phyloP scores from a whole-genome alignment of 1,140 invertebrate genomes.

The Heliconius himera region DNA sequence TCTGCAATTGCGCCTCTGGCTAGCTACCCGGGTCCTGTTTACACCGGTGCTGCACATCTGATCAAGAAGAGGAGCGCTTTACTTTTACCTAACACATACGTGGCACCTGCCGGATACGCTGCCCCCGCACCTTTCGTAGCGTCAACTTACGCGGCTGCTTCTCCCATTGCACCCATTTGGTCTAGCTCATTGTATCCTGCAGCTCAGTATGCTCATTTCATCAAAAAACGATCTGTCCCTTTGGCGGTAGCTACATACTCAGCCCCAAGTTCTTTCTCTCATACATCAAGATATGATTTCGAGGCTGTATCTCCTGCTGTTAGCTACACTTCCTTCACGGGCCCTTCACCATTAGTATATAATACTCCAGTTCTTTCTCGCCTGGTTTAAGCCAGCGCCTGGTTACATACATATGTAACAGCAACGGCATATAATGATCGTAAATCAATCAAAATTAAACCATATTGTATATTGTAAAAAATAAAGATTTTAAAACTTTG shows the following conservation, averaged over 20 bases:
- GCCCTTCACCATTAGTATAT: background rate
- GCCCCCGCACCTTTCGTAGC: slow-evolving; percentile 38
- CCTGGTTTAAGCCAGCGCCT: background rate
- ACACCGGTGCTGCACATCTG: slow-evolving; percentile 47
- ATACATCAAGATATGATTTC: slow-evolving; percentile 53
- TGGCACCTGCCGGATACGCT: slow-evolving; percentile 36
- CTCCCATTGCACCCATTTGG: slow-evolving; percentile 17
- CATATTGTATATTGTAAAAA: background rate
- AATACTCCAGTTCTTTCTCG: slow-evolving; percentile 9
- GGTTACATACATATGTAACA: too few species aligned
- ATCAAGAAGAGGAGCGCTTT: slow-evolving; percentile 57
- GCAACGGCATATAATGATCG: background rate
- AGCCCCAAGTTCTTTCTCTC: slow-evolving; percentile 49
- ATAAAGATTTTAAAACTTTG: background rate
- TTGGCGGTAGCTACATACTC: slow-evolving; percentile 43
- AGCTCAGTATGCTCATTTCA: slow-evolving; percentile 48
- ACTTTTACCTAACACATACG: slow-evolving; percentile 40
- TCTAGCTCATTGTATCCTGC: background rate
- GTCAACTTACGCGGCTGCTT: slow-evolving; percentile 46
- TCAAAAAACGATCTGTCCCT: slow-evolving; percentile 66
- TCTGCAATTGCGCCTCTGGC: slow-evolving; percentile 16
- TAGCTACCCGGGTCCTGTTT: background rate
- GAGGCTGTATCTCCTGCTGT: slow-evolving; percentile 30
- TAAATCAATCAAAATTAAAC: background rate
- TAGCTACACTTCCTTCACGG: background rate